Percentiles rank a stretch among this genome's conserved stretches.
Conservation (phyloP, 2,888 invertebrate species). For the Leptinotarsa peninsularis region DNA sequence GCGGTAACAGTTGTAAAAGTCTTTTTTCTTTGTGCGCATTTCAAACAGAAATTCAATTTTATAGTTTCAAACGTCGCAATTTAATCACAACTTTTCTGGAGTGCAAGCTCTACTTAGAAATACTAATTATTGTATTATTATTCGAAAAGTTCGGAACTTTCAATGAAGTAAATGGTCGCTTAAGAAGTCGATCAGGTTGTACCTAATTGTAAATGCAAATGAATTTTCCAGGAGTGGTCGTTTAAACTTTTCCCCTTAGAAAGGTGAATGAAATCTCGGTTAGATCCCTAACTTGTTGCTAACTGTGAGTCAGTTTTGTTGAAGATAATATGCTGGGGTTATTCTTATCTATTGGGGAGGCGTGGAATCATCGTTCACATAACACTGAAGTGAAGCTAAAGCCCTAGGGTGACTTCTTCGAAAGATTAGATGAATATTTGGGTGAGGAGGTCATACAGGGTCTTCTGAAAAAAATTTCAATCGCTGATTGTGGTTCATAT, state of each 20-base stretch:
- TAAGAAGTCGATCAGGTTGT: slow-evolving; percentile 1
- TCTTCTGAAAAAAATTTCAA: no score
- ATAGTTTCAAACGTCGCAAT: slow-evolving; percentile 42
- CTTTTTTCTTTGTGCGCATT: slow-evolving; percentile 41
- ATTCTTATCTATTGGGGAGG: not conserved
- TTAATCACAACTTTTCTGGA: slow-evolving; percentile 44
- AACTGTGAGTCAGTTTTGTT: not conserved
- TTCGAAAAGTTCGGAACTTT: slow-evolving; percentile 1
- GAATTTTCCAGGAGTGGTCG: not conserved
- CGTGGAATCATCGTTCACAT: not conserved
- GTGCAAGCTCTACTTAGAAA: slow-evolving; percentile 31
- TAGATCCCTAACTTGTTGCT: not conserved
- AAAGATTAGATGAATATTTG: no score
- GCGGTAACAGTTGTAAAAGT: slow-evolving; percentile 49
- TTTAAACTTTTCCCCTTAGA: not conserved
- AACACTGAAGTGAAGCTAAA: no score
- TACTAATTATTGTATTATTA: slow-evolving; percentile 24
- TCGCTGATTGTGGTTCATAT: no score
- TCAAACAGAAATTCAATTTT: slow-evolving; percentile 38
- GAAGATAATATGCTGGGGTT: not conserved
- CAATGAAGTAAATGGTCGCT: not conserved
- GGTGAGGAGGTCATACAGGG: no score
- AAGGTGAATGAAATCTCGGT: not conserved
- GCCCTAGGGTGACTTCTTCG: no score
- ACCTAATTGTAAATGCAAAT: slow-evolving; percentile 11